Base-by-base conservation (phyloP, 1,140 invertebrate genomes). In the Polypedilum vanderplanki region DNA sequence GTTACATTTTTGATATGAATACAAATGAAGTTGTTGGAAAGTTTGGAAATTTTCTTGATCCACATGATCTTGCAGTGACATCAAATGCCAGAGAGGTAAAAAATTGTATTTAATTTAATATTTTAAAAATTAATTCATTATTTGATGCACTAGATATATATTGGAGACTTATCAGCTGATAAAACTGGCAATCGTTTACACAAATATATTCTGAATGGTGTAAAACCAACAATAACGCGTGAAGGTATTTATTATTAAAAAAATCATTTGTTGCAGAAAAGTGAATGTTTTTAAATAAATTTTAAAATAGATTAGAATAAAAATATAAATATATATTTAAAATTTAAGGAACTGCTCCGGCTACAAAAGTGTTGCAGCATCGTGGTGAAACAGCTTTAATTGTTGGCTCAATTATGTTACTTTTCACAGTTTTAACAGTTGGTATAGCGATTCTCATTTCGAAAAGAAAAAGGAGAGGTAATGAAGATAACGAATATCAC, bases 11-110 rank as follows among this genome's bases (percentile, higher is more conserved):
- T 74, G 88, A 90, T 79, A 83, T 89, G 74, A 80, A 85, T 20
- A 86, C 85, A 4, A 87, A 86, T 18, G 79, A 87, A 57, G 77
- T 91, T 33, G 73, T 87, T 5, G 86, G 85, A 8, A 86, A 88
- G 76, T 91, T 92, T 79, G 86, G 85, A 0, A 87, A 89, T 10
- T 89, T 94, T 81, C 76, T 82, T 40, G 87, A 87, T 76, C 92
- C 93, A 0, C 93, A 95, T 82, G 92, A 93, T 80, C 82, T 95
- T 7, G 88, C 89, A 1, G 87, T 92, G 0, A 85, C 87, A 3
- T 77, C 83, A 0, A 87, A 93, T 83, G 91, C 90, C 65, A 84
- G 83, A 65, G 85, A 86, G 74, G 86, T 93, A 41, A 73, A 20
- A 5, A 17, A 9, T 15, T 15, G 17, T 74, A 15, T n/a, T n/a